Conservation (phyloP, 2,888 invertebrate species). For the Heteropelma amictum region DNA sequence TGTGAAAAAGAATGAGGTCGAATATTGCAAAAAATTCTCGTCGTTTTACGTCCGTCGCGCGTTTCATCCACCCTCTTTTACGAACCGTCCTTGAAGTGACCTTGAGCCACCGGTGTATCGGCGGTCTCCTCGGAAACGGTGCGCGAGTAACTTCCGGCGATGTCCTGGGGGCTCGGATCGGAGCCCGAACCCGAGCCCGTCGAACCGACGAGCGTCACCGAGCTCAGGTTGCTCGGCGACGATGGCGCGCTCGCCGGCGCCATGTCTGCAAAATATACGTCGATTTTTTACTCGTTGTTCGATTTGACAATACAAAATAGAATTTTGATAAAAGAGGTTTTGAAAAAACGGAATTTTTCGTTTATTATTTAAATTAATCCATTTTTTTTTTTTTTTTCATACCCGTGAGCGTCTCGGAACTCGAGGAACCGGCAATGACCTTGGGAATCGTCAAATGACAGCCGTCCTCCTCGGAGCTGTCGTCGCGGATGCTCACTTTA, state of each 20-base stretch:
- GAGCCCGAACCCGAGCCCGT: slow-evolving; percentile 79
- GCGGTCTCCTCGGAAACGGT: slow-evolving; percentile 67
- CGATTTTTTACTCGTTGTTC: neutral
- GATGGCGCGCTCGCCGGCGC: slow-evolving; percentile 81
- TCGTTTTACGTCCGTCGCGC: neutral
- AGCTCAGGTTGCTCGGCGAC: slow-evolving; percentile 87
- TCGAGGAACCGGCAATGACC: slow-evolving; percentile 85
- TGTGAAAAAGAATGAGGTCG: slow-evolving; percentile 21
- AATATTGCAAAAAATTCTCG: no score
- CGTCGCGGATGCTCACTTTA: slow-evolving; percentile 78
- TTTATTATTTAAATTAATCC: neutral
- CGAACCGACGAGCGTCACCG: slow-evolving; percentile 85
- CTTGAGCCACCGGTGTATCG: slow-evolving; percentile 62
- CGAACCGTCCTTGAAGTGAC: slow-evolving; percentile 64
- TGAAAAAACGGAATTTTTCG: neutral
- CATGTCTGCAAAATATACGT: slow-evolving; percentile 69
- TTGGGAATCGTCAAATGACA: slow-evolving; percentile 86
- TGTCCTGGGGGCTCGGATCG: slow-evolving; percentile 73
- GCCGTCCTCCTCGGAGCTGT: slow-evolving; percentile 80
- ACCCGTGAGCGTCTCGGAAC: slow-evolving; percentile 89
- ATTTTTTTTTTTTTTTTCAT: neutral
- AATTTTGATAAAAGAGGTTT: no score
- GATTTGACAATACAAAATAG: neutral
- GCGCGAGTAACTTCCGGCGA: slow-evolving; percentile 61
- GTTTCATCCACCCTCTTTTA: neutral